Evolutionary conservation across 2,888 invertebrate genomes (phyloP), one percentile per base, ranked within the genome.

Genomic region (Metalampra italica): DNA sequence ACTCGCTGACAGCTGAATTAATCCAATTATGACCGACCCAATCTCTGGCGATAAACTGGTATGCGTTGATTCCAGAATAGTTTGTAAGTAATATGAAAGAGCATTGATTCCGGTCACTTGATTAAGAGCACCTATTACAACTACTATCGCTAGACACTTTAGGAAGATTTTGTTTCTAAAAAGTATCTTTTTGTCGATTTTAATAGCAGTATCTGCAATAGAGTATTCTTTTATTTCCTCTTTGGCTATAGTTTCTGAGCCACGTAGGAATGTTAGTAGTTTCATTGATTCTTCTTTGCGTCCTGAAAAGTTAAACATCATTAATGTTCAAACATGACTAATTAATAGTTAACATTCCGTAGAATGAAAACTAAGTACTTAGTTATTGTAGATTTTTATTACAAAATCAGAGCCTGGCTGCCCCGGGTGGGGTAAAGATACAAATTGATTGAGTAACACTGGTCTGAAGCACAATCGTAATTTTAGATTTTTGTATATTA

Each of bases 221-320:
- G 68, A 60, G 50, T 78, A 84, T 47, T 77, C 77, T 50, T 78
- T 75, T 0, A 84, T 43, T 52, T 83, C 82, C 45, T 71, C 68
- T 5, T 60, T 56, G 0, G 80, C 82, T 46, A 58, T 15, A 3
- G 47, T 40, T 51, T 80, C 76, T 5, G 82, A 74, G 1, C 74
- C 77, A 12, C 82, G 67, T 1, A 81, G 65, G 47, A 62, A 66
- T 22, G 62, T 75, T 0, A 84, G 54, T 0, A 75, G 65, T 54
- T 71, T 65, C 1, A 73, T 36, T 0, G 82, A 68, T 52, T 83
- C 75, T 0, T 66, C 57, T 36, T 56, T 68, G 37, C 65, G 64
- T 15, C 78, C 83, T 83, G 61, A 1, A 68, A 43, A n/a, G n/a
- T n/a, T n/a, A n/a, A n/a, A n/a, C n/a, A n/a, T n/a, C n/a, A n/a